Evolutionary conservation across 2,113 vertebrate genomes (phyloP).

Genomic region (Rhynchomys soricoides): DNA sequence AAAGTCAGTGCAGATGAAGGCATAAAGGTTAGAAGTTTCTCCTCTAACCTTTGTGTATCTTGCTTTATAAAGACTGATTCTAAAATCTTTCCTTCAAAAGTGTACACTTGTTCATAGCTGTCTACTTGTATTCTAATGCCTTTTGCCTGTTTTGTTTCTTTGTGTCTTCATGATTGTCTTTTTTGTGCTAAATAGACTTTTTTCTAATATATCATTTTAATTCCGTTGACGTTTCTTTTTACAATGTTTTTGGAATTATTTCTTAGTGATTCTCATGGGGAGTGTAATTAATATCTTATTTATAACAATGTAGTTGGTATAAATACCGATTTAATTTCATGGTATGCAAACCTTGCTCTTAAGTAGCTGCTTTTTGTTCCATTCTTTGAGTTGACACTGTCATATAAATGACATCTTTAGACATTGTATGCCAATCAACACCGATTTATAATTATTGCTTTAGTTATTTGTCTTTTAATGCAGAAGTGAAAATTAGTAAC

Average conservation of each 20-base stretch:
- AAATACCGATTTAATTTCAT: constrained; percentile 33
- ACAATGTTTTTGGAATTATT: constrained; percentile 29
- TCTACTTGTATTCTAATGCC: not conserved
- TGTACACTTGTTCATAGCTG: not conserved
- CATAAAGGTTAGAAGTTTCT: constrained; percentile 4
- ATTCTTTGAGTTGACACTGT: constrained; percentile 1
- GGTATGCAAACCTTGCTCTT: not conserved
- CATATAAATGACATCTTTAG: not conserved
- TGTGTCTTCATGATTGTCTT: not conserved
- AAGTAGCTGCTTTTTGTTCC: not conserved
- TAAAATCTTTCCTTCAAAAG: constrained; percentile 8
- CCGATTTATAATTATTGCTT: not conserved
- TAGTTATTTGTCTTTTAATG: not conserved
- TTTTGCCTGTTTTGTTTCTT: not conserved
- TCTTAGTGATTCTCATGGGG: not conserved
- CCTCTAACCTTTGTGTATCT: not conserved
- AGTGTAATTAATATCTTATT: constrained; percentile 45
- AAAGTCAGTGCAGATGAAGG: not conserved
- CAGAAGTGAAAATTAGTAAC: not conserved
- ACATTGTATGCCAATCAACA: not conserved
- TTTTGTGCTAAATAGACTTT: not conserved
- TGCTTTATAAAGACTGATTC: not conserved
- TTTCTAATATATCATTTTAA: not conserved
- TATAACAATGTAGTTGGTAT: not conserved
- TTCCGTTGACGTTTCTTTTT: constrained; percentile 13